phyloP scores from a whole-genome alignment of 2,113 vertebrate species.

The Dipodomys merriami region DNA sequence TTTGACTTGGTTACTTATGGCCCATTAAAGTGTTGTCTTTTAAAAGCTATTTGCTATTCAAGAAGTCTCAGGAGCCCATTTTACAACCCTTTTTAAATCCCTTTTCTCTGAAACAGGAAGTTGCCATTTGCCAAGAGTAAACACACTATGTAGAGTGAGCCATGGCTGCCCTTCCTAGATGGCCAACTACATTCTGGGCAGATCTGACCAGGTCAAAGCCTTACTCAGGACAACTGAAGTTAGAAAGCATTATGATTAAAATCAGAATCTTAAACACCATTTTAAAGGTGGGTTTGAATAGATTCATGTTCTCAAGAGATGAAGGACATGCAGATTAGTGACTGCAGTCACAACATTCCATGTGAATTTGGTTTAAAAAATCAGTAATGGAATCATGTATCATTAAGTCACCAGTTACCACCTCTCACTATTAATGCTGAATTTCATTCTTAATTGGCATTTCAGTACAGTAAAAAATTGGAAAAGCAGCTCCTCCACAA shows the following conservation, averaged over 20 bases:
- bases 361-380: background rate
- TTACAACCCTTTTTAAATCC: constrained; percentile 62
- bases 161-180: background rate
- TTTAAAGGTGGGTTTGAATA: background rate
- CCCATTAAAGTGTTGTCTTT: constrained; percentile 73
- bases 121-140: constrained; percentile 58
- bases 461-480: background rate
- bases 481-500: background rate
- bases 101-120: constrained; percentile 72
- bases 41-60: constrained; percentile 74
- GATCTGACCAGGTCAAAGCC: background rate
- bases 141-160: background rate
- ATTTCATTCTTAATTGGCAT: background rate
- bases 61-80: constrained; percentile 49
- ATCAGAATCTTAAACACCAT: rapidly evolving
- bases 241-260: background rate
- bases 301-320: background rate
- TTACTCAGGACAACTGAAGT: background rate
- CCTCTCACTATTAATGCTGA: background rate
- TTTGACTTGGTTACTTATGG: constrained; percentile 62
- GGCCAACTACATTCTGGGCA: background rate
- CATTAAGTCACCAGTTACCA: background rate
- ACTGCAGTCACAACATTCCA: background rate
- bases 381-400: background rate
- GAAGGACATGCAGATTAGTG: background rate